A percentile compares a stretch with the other conserved stretches of the same genome.
These are phyloP conservation scores for Cynodonichthys magdalenae DNA, from an alignment of 2,797 vertebrate genomes.

Conservation along the genomic window DNA sequence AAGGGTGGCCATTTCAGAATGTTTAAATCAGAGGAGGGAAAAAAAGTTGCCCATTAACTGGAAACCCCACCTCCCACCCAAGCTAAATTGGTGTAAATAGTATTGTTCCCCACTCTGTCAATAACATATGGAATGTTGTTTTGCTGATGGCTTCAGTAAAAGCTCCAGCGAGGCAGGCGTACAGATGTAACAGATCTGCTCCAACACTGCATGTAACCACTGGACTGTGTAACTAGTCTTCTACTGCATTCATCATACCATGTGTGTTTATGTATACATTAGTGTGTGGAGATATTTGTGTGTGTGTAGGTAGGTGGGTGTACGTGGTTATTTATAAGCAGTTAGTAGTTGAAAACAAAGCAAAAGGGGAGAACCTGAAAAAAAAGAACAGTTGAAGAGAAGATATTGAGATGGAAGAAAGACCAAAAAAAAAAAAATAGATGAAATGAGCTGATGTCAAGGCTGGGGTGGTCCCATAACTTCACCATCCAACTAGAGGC, in stretches of 20 bases:
- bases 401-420: constrained; percentile 32
- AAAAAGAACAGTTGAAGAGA: constrained; percentile 27
- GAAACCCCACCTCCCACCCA: constrained; percentile 40
- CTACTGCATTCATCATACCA: constrained; percentile 64
- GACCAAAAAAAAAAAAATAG: constrained; percentile 54
- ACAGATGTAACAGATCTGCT: constrained; percentile 70
- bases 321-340: constrained; percentile 41
- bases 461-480: constrained; percentile 72
- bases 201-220: constrained; percentile 63
- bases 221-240: constrained; percentile 71
- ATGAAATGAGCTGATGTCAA: constrained; percentile 75
- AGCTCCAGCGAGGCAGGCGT: constrained; percentile 63
- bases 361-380: constrained; percentile 16
- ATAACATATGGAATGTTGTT: constrained; percentile 72
- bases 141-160: constrained; percentile 73
- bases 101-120: constrained; percentile 73
- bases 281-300: constrained; percentile 5
- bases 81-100: constrained; percentile 73
- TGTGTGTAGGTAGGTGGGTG: constrained; percentile 20
- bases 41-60: constrained; percentile 55
- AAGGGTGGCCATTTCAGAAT: constrained; percentile 69
- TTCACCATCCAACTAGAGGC: constrained; percentile 73
- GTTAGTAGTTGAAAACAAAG: constrained; percentile 60
- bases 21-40: constrained; percentile 51
- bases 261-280: constrained; percentile 15